phyloP scores from a whole-genome alignment of 2,797 vertebrate species.

The Catharus ustulatus region DNA sequence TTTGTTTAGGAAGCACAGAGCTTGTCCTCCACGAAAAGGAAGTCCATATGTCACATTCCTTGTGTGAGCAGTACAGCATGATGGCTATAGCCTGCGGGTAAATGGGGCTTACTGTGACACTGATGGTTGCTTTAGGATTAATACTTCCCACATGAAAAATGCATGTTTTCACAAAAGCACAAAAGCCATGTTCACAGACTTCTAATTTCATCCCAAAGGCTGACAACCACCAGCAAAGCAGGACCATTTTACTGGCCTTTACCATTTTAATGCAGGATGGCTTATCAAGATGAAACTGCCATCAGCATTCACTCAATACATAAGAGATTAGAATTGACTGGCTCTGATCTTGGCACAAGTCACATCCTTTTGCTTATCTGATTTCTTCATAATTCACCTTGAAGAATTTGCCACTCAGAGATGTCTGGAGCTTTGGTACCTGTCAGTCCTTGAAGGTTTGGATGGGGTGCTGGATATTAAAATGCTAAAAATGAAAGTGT shows the following conservation, averaged over 20 bases:
- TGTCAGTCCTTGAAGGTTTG: constrained; percentile 77
- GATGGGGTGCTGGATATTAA: constrained; percentile 77
- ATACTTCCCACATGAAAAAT: neutral
- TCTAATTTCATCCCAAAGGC: neutral
- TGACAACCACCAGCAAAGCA: neutral
- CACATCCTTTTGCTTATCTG: neutral
- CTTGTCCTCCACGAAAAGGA: neutral
- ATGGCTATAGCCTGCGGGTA: neutral
- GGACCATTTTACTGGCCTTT: neutral
- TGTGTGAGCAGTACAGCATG: rapidly evolving
- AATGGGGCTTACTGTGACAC: neutral
- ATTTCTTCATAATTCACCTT: neutral
- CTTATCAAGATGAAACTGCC: neutral
- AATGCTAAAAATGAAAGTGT: constrained; percentile 81
- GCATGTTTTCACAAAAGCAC: neutral
- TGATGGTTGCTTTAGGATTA: neutral
- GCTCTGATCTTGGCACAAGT: neutral
- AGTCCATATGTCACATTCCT: neutral
- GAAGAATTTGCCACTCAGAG: neutral
- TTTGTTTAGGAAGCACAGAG: neutral
- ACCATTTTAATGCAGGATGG: neutral
- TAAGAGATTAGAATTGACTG: neutral
- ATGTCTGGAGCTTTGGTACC: constrained; percentile 53
- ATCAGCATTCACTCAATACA: neutral
- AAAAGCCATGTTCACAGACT: neutral